Evolutionary conservation across 2,113 vertebrate genomes (phyloP), one percentile per base, ranked within the genome.

Genomic region (Oryzias melastigma): DNA sequence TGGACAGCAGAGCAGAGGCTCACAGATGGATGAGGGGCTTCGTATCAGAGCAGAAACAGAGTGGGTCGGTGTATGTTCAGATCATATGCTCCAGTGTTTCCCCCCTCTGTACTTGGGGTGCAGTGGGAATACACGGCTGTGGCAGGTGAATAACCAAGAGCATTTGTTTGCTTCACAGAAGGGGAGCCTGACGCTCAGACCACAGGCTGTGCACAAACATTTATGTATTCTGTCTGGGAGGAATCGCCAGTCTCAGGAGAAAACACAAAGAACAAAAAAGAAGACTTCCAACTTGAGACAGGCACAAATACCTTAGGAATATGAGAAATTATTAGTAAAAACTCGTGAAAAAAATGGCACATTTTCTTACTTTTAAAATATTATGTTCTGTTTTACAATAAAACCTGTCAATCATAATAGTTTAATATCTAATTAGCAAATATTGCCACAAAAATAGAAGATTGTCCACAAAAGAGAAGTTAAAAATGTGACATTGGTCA

Each of bases 81-180:
- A 84, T 85, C 77, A 83, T 73, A 80, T 68, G 64, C 63, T 68
- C 59, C 65, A 27, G 18, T 75, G 83, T 78, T 77, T 58, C 65
- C 53, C 65, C 53, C n/a, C 46, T 66, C 54, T 64, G 46, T 82
- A 79, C 75, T 77, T 5, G 19, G 50, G 65, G 64, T 48, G 65
- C 80, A 1, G 29, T 69, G 85, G 86, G 83, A 84, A 86, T 83
- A 78, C 66, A 82, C 66, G 71, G 58, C 75, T 45, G 75, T 81
- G 83, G 75, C 85, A 83, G 85, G 83, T 82, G 83, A 85, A 85
- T 81, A 83, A 78, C 68, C 53, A 47, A 41, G 4, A 63, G 81
- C 75, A 77, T 82, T 84, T 82, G 77, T 87, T 86, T 85, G 74
- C 74, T 71, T 79, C 80, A 71, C 58, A 51, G 80, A 53, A 62